phyloP scores from a whole-genome alignment of 2,797 vertebrate species.

The Argyrosomus regius region DNA sequence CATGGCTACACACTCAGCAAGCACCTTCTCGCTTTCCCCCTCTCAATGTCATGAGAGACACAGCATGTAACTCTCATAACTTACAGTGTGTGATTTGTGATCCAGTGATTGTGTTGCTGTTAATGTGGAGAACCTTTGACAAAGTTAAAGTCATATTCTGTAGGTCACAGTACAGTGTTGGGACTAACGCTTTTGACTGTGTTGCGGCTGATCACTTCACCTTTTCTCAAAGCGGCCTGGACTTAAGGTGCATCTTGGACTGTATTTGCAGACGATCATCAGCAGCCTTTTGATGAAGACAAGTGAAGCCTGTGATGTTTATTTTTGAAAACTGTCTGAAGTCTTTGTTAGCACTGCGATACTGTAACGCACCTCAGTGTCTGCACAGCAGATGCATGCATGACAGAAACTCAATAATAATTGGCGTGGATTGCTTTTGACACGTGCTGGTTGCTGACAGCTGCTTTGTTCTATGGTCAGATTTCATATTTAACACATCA shows the following conservation, averaged over 20 bases:
- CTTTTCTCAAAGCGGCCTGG: slow-evolving; percentile 34
- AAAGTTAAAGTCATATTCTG: slow-evolving; percentile 82
- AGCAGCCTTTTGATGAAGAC: slow-evolving; percentile 64
- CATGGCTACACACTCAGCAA: slow-evolving; percentile 71
- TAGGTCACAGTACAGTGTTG: slow-evolving; percentile 57
- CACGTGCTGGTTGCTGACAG: slow-evolving; percentile 91
- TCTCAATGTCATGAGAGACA: slow-evolving; percentile 82
- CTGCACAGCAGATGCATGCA: slow-evolving; percentile 82
- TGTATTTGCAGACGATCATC: slow-evolving; percentile 52
- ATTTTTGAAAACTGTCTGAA: slow-evolving; percentile 69
- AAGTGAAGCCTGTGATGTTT: slow-evolving; percentile 65
- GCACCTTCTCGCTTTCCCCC: slow-evolving; percentile 68
- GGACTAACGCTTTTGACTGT: slow-evolving; percentile 18
- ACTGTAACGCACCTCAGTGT: slow-evolving; percentile 77
- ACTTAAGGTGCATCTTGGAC: slow-evolving; percentile 43
- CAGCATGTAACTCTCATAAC: slow-evolving; percentile 75
- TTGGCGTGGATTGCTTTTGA: slow-evolving; percentile 91
- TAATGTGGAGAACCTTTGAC: slow-evolving; percentile 72
- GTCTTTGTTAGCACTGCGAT: slow-evolving; percentile 70
- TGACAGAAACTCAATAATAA: slow-evolving; percentile 96
- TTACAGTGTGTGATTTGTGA: slow-evolving; percentile 80
- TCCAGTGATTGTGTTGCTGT: slow-evolving; percentile 78
- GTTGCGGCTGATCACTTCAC: slow-evolving; percentile 47
- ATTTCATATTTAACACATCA: slow-evolving; percentile 96
- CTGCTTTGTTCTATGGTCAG: slow-evolving; percentile 95